These are phyloP conservation scores for Ammospiza nelsoni DNA, from an alignment of 2,113 vertebrate genomes.

Conservation along the genomic window DNA sequence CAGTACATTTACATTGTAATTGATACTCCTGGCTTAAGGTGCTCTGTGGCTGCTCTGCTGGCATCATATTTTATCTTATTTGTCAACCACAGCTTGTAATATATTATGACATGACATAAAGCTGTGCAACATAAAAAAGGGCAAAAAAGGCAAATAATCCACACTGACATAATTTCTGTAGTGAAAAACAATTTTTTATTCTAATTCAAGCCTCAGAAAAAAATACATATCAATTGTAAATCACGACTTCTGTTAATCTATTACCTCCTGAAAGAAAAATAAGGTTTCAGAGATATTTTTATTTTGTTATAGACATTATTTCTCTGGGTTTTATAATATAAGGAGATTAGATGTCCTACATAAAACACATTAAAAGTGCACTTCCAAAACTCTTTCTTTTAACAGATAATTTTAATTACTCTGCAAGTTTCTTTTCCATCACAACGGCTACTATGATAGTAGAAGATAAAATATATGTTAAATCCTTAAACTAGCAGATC, in stretches of 20 bases:
- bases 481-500: neutral
- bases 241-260: neutral
- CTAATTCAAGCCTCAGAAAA: neutral
- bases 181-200: neutral
- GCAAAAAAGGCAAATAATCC: neutral
- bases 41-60: neutral
- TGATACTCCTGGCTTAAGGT: neutral
- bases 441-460: neutral
- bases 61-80: neutral
- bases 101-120: constrained; percentile 1
- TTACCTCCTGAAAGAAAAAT: neutral
- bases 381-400: neutral
- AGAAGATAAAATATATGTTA: neutral
- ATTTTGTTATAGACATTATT: neutral
- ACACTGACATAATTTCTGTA: neutral
- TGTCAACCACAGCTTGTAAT: neutral
- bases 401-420: neutral
- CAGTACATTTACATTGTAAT: neutral
- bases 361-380: neutral
- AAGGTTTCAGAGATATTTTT: neutral
- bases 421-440: neutral
- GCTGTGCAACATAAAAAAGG: neutral
- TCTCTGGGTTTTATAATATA: neutral
- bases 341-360: neutral
- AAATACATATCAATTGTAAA: neutral